Conservation (phyloP, 30 jellyfish, hydroid and myxozoan species). For the Turritopsis dohrnii region DNA sequence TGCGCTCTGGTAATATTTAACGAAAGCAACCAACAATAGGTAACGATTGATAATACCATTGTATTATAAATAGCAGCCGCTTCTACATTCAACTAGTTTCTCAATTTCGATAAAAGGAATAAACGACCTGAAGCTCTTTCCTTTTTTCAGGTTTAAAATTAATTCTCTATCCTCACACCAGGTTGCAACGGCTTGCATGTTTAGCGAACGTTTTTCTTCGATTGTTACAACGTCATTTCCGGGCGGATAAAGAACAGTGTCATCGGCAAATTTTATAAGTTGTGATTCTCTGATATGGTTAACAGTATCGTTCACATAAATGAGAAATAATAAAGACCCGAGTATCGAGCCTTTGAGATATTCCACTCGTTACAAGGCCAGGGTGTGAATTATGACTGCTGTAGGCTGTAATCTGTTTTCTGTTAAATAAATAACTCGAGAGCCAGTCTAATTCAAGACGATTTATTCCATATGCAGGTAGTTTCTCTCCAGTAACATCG, state of each 20-base stretch:
- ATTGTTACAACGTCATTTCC: background rate
- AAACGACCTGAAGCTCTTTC: background rate
- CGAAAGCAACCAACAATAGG: background rate
- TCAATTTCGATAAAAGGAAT: background rate
- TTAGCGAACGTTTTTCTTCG: background rate
- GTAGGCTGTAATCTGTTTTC: background rate
- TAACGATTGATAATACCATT: background rate
- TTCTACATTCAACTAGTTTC: background rate
- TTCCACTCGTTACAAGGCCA: background rate
- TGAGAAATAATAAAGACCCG: background rate
- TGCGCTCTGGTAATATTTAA: background rate
- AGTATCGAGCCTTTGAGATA: background rate
- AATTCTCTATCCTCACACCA: background rate
- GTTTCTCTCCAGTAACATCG: constrained; percentile 9
- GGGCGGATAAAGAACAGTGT: background rate
- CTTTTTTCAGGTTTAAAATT: background rate
- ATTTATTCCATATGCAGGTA: background rate
- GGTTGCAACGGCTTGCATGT: constrained; percentile 13
- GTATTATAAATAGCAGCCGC: background rate
- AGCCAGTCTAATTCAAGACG: background rate
- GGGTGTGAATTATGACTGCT: background rate
- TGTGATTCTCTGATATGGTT: background rate
- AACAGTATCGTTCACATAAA: constrained; percentile 1
- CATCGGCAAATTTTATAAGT: background rate
- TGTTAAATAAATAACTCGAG: background rate